phyloP scores from a whole-genome alignment of 1,140 invertebrate species.

The Mamestra configurata region DNA sequence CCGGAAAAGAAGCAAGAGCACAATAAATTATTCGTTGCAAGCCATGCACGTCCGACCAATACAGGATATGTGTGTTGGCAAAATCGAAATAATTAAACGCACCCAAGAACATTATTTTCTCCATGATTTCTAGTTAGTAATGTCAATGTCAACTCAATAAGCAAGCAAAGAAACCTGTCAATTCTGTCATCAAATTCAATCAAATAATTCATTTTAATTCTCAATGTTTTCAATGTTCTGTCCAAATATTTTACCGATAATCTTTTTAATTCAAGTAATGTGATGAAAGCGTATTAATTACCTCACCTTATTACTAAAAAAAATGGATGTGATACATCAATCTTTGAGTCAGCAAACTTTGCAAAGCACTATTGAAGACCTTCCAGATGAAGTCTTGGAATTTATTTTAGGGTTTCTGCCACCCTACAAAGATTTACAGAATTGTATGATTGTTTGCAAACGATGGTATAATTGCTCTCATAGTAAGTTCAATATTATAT shows the following conservation, averaged over 20 bases:
- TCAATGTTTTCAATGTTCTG: slow-evolving; percentile 43
- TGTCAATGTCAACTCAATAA: slow-evolving; percentile 29
- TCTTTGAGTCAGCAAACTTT: slow-evolving; percentile 70
- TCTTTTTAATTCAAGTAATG: slow-evolving; percentile 37
- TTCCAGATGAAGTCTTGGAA: slow-evolving; percentile 97
- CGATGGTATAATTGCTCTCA: slow-evolving; percentile 94
- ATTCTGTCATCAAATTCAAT: slow-evolving; percentile 49
- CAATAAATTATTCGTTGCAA: too few relatives aligned
- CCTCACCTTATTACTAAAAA: slow-evolving; percentile 47
- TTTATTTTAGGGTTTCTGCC: slow-evolving; percentile 96
- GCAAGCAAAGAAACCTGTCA: background rate
- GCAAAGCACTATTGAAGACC: slow-evolving; percentile 89
- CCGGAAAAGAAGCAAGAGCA: too few relatives aligned
- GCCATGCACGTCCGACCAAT: too few relatives aligned
- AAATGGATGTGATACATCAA: slow-evolving; percentile 76
- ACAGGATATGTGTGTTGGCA: too few relatives aligned
- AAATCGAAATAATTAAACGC: too few relatives aligned
- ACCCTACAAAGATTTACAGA: slow-evolving; percentile 96
- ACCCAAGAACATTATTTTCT: too few relatives aligned
- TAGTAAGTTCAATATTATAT: slow-evolving; percentile 89
- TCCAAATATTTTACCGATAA: slow-evolving; percentile 24
- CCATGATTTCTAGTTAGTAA: too few relatives aligned
- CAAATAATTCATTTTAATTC: slow-evolving; percentile 42
- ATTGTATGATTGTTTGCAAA: slow-evolving; percentile 95
- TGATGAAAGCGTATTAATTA: slow-evolving; percentile 37